Evolutionary conservation across 2,797 vertebrate genomes (phyloP).

Genomic region (Aselliscus stoliczkanus): DNA sequence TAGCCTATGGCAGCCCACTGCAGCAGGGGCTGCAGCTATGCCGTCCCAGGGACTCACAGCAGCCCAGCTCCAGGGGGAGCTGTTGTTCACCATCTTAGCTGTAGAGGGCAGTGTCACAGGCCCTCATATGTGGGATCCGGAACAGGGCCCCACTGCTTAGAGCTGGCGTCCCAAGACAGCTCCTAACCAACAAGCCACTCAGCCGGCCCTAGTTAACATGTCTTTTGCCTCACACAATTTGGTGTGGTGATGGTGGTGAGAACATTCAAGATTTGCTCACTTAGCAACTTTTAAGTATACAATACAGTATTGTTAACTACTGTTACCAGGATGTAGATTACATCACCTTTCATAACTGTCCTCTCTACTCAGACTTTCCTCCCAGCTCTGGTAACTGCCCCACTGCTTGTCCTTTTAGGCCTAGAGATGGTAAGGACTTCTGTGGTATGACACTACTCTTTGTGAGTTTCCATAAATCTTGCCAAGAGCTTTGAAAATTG

Average conservation of each 20-base stretch:
- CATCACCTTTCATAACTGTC: background rate
- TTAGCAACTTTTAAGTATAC: background rate
- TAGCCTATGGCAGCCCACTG: no score
- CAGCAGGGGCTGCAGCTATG: no score
- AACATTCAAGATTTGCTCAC: background rate
- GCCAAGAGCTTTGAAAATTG: background rate
- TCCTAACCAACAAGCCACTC: no score
- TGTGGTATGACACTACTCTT: background rate
- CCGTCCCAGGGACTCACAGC: no score
- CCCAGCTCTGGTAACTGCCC: background rate
- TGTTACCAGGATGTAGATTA: background rate
- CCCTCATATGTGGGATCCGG: no score
- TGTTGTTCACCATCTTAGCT: no score
- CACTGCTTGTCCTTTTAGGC: no score
- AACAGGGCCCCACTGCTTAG: no score
- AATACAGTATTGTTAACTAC: background rate
- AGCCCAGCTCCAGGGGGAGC: no score
- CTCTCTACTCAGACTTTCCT: background rate
- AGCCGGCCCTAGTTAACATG: no score
- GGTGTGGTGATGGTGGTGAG: background rate
- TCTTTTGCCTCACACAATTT: background rate
- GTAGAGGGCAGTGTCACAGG: no score
- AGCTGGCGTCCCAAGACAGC: no score
- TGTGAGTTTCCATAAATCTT: background rate
- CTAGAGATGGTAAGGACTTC: background rate